phyloP scores from a whole-genome alignment of 2,797 vertebrate species.

The Octomys mimax region DNA sequence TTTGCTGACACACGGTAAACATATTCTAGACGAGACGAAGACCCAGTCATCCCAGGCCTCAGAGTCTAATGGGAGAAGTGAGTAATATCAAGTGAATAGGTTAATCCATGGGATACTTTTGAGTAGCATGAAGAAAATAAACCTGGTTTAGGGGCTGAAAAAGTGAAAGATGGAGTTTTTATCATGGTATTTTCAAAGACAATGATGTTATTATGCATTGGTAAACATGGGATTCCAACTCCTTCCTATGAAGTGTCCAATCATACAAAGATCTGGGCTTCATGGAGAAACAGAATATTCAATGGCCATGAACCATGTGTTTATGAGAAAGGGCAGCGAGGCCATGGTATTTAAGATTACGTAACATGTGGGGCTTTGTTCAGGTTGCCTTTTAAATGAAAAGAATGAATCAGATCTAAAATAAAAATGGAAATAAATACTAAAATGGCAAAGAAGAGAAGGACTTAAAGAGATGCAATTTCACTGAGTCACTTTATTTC shows the following conservation, averaged over 20 bases:
- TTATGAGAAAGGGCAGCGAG: background rate
- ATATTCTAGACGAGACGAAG: background rate
- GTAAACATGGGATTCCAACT: background rate
- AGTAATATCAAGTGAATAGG: background rate
- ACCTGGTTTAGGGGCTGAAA: background rate
- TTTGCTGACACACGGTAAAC: background rate
- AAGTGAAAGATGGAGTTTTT: slow-evolving; percentile 7
- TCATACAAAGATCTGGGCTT: background rate
- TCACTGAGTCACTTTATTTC: slow-evolving; percentile 12
- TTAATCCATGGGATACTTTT: background rate
- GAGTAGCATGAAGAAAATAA: background rate
- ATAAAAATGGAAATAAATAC: background rate
- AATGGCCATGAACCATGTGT: background rate
- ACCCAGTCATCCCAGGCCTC: background rate
- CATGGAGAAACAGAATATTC: background rate
- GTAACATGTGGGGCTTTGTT: background rate
- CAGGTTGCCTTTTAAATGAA: background rate
- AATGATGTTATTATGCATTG: background rate
- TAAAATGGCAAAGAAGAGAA: background rate
- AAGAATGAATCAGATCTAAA: background rate
- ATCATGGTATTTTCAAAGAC: background rate
- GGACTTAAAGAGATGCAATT: background rate
- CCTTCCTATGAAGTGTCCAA: background rate
- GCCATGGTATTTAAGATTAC: background rate
- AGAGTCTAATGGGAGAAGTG: background rate